Evolutionary conservation across 2,797 vertebrate genomes (phyloP).

Genomic region (Geotrypetes seraphini): DNA sequence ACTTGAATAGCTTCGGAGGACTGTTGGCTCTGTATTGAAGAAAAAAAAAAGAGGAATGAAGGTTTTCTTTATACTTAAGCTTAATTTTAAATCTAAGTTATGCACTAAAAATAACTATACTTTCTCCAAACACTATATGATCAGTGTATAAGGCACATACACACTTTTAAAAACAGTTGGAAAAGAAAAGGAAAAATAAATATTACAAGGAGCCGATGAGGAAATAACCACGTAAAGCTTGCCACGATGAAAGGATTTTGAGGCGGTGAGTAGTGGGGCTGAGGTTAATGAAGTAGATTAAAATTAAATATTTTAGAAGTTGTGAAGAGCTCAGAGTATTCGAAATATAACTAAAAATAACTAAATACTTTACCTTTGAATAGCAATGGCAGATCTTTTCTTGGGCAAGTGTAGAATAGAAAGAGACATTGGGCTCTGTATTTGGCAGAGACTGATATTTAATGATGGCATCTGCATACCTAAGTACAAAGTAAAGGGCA

Average conservation of each 20-base stretch:
- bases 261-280: too few relatives aligned
- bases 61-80: neutral
- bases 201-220: too few relatives aligned
- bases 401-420: slow-evolving; percentile 74
- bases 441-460: slow-evolving; percentile 84
- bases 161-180: too few relatives aligned
- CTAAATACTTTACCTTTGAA: slow-evolving; percentile 60
- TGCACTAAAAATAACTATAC: neutral
- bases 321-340: too few relatives aligned
- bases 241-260: too few relatives aligned
- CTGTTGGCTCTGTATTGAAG: slow-evolving; percentile 63
- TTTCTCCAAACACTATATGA: too few relatives aligned
- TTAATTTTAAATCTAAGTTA: neutral
- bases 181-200: too few relatives aligned
- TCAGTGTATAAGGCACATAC: too few relatives aligned
- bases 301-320: too few relatives aligned
- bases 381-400: slow-evolving; percentile 89
- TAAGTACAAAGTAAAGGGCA: too few relatives aligned
- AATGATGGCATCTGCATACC: slow-evolving; percentile 78
- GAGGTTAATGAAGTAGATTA: too few relatives aligned
- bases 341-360: neutral
- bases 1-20: slow-evolving; percentile 63
- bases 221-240: too few relatives aligned
- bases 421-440: slow-evolving; percentile 70
- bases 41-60: slow-evolving; percentile 1